Evolutionary conservation across 2,888 invertebrate genomes (phyloP).

Genomic region (Eurytoma californica): DNA sequence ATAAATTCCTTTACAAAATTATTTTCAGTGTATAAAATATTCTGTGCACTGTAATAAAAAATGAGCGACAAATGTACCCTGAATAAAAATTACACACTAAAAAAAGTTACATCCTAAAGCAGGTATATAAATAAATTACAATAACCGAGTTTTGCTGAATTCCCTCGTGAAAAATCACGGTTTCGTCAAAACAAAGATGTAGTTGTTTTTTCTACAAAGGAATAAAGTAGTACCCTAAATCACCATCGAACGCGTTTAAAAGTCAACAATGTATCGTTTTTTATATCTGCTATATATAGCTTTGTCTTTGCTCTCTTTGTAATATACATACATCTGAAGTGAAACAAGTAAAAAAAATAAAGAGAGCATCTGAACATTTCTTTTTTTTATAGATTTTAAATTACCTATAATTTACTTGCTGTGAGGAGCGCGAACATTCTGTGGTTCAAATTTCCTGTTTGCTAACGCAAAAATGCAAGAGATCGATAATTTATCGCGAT

Average conservation of each 20-base stretch:
- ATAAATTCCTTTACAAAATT: constrained; percentile 36
- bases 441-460: constrained; percentile 2
- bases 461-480: background rate
- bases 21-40: constrained; percentile 47
- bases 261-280: constrained; percentile 3
- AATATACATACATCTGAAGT: constrained; percentile 7
- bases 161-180: constrained; percentile 21
- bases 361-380: constrained; percentile 45
- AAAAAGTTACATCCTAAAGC: constrained; percentile 23
- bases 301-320: constrained; percentile 12
- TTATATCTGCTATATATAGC: background rate
- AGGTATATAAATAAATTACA: constrained; percentile 51
- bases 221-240: constrained; percentile 42
- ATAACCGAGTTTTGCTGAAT: constrained; percentile 34
- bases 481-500: constrained; percentile 79
- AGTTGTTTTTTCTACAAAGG: constrained; percentile 26
- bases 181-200: constrained; percentile 17
- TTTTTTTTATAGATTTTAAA: constrained; percentile 9
- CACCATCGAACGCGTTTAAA: constrained; percentile 34
- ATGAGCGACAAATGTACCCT: constrained; percentile 52
- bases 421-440: constrained; percentile 32
- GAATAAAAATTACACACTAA: constrained; percentile 50
- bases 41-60: constrained; percentile 43
- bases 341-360: constrained; percentile 18
- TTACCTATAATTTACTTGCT: constrained; percentile 25